These are phyloP conservation scores for Folsomia candida DNA, from an alignment of 2,888 invertebrate genomes.

Conservation along the genomic window DNA sequence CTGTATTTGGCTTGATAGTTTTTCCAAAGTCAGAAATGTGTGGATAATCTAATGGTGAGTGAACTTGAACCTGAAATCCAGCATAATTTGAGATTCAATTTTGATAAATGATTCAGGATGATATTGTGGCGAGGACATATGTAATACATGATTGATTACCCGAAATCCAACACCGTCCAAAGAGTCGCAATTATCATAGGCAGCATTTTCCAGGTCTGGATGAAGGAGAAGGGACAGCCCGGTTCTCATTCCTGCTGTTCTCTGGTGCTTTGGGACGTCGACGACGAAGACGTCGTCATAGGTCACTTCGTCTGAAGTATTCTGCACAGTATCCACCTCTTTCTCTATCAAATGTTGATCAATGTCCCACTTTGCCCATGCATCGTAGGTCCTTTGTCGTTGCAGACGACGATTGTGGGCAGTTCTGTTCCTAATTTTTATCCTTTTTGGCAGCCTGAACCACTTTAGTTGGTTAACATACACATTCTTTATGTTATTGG, in stretches of 20 bases:
- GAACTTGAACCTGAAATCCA: constrained; percentile 4
- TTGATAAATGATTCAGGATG: too few species aligned
- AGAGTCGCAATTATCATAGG: constrained; percentile 17
- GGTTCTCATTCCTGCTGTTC: constrained; percentile 26
- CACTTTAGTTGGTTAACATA: neutral
- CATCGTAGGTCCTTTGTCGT: neutral
- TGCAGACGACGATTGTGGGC: neutral
- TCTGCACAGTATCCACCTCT: neutral
- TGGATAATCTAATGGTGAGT: constrained; percentile 23
- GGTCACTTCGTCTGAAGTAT: neutral
- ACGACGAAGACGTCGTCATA: too few species aligned
- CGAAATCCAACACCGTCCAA: constrained; percentile 33
- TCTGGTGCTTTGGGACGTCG: neutral
- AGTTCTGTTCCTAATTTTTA: too few species aligned
- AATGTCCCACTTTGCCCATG: constrained; percentile 4
- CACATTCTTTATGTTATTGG: neutral
- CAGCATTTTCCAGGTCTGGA: constrained; percentile 33
- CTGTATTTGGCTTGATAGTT: constrained; percentile 25
- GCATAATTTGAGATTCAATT: too few species aligned
- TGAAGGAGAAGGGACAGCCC: constrained; percentile 33
- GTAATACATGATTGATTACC: constrained; percentile 16
- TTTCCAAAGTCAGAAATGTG: constrained; percentile 32
- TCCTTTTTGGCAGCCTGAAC: neutral
- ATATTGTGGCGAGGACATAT: too few species aligned
- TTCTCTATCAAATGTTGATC: constrained; percentile 3